Conservation (phyloP, 2,888 invertebrate genomes). For the Aricia artaxerxes region DNA sequence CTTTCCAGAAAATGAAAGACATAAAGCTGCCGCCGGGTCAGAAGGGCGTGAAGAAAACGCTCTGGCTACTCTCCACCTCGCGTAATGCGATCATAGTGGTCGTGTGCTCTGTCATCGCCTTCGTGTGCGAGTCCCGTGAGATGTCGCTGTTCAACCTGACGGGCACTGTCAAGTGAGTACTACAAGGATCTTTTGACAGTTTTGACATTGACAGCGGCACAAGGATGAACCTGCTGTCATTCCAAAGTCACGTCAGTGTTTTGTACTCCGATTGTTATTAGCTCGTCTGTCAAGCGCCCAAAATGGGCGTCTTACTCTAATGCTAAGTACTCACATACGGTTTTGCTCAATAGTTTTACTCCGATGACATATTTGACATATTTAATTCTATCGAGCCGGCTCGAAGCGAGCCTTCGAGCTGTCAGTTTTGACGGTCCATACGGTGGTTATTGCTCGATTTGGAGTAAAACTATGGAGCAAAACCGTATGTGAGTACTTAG, state of each 20-base stretch:
- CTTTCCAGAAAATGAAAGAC: constrained; percentile 86
- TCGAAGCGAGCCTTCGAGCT: too few species aligned
- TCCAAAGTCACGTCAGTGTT: not conserved
- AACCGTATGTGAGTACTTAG: too few species aligned
- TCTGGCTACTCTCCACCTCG: constrained; percentile 90
- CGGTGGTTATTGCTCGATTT: too few species aligned
- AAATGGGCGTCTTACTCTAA: too few species aligned
- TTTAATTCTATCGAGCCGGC: too few species aligned
- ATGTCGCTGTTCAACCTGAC: constrained; percentile 86
- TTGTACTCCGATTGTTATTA: too few species aligned
- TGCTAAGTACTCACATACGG: too few species aligned
- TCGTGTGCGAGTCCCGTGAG: constrained; percentile 73
- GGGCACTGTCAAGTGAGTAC: constrained; percentile 82
- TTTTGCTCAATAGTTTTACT: too few species aligned
- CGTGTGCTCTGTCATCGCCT: constrained; percentile 85
- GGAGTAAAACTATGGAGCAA: too few species aligned
- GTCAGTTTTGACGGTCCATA: too few species aligned
- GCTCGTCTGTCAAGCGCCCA: too few species aligned
- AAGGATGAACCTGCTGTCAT: not conserved
- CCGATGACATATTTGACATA: too few species aligned
- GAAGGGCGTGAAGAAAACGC: constrained; percentile 74
- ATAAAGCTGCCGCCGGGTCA: constrained; percentile 70
- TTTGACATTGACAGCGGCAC: not conserved
- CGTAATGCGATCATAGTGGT: constrained; percentile 92
- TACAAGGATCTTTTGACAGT: constrained; percentile 29